phyloP scores from a whole-genome alignment of 2,113 vertebrate species.

The Tursiops truncatus region DNA sequence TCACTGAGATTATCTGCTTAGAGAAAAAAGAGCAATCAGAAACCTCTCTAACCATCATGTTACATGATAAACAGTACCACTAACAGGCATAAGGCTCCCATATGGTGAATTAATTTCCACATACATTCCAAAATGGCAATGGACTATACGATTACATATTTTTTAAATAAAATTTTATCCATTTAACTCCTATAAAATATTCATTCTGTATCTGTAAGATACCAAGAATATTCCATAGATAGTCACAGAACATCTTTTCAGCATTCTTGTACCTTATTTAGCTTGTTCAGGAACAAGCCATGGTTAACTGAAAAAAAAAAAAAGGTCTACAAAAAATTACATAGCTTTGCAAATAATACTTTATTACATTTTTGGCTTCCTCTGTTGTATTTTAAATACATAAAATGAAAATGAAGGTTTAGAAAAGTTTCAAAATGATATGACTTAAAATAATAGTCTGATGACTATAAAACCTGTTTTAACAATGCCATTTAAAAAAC shows the following conservation, averaged over 20 bases:
- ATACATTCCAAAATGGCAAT: slow-evolving; percentile 2
- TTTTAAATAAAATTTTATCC: neutral
- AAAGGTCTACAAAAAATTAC: neutral
- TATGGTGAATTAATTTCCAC: neutral
- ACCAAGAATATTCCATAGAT: neutral
- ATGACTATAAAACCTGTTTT: neutral
- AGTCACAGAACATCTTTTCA: neutral
- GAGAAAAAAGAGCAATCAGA: slow-evolving; percentile 39
- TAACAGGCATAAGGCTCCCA: neutral
- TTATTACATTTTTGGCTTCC: neutral
- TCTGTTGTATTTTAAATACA: slow-evolving; percentile 25
- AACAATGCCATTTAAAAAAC: neutral
- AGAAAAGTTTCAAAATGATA: slow-evolving; percentile 13
- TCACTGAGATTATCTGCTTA: slow-evolving; percentile 94
- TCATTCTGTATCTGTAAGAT: neutral
- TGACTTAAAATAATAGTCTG: neutral
- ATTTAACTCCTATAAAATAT: slow-evolving; percentile 14
- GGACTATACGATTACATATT: neutral
- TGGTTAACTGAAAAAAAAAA: neutral
- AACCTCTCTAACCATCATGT: neutral
- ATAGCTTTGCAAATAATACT: neutral
- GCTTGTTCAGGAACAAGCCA: neutral
- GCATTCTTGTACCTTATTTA: neutral
- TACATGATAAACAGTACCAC: neutral
- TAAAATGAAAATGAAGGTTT: slow-evolving; percentile 28